A percentile compares a stretch with the other conserved stretches of the same genome.
Conservation (phyloP, 2,888 invertebrate genomes). For the Eupithecia centaureata region DNA sequence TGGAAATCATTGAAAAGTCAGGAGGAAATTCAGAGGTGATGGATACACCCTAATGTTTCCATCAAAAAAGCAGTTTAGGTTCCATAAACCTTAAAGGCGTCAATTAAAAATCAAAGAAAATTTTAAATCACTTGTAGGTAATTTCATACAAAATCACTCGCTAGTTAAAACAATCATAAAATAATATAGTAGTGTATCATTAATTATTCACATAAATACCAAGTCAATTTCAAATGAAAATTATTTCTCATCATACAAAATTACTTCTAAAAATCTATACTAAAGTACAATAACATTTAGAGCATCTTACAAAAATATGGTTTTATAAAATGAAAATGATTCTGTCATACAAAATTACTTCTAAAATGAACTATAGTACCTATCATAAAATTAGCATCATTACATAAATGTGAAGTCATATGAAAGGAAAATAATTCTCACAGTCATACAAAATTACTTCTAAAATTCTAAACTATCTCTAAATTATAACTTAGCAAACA, state of each 20-base stretch:
- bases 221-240: too few species aligned
- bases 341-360: too few species aligned
- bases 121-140: constrained; percentile 19
- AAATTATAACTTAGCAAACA: constrained; percentile 61
- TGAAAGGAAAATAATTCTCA: constrained; percentile 48
- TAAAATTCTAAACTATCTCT: constrained; percentile 61
- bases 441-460: constrained; percentile 59
- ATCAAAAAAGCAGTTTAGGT: constrained; percentile 48
- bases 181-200: constrained; percentile 41
- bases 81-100: constrained; percentile 51
- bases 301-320: too few species aligned
- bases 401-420: constrained; percentile 42
- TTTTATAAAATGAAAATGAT: too few species aligned
- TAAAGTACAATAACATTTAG: too few species aligned
- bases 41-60: constrained; percentile 26
- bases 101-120: constrained; percentile 27
- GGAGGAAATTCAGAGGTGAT: background rate
- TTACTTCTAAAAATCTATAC: too few species aligned
- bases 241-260: too few species aligned
- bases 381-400: constrained; percentile 34
- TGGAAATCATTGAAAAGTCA: background rate
- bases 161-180: constrained; percentile 41
- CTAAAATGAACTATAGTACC: too few species aligned
- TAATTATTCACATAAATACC: too few species aligned
- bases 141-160: constrained; percentile 31